These are phyloP conservation scores for Halictus ligatus DNA, from an alignment of 2,888 invertebrate species.

Conservation along the genomic window DNA sequence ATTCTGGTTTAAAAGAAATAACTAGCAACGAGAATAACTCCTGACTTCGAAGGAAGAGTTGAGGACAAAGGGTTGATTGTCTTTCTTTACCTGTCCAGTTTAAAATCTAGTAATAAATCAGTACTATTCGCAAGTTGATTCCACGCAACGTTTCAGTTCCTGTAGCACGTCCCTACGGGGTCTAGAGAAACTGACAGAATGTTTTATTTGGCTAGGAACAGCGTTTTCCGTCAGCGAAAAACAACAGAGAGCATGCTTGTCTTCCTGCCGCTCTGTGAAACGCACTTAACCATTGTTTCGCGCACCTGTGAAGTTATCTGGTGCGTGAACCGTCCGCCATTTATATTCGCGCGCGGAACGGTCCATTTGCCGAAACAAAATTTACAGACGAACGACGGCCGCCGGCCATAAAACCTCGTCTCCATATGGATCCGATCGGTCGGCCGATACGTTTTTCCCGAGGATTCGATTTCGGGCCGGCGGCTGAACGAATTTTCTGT, in stretches of 20 bases:
- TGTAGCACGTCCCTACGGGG: neutral
- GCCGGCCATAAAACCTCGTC: neutral
- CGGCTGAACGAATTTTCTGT: neutral
- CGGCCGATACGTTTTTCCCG: neutral
- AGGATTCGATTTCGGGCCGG: neutral
- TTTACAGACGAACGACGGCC: neutral
- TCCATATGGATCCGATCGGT: neutral
- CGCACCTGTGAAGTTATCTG: neutral
- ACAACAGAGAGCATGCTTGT: neutral
- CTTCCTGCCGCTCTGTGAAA: neutral
- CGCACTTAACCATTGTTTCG: slow-evolving; percentile 5
- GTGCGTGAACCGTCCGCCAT: neutral
- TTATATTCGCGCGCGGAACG: neutral
- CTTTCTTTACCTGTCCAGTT: too few relatives aligned
- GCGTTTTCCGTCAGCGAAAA: neutral
- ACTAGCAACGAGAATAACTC: too few relatives aligned
- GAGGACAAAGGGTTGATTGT: too few relatives aligned
- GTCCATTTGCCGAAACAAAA: slow-evolving; percentile 17
- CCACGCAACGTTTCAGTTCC: neutral
- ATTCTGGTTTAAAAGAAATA: too few relatives aligned
- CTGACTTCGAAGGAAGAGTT: too few relatives aligned
- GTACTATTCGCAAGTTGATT: too few relatives aligned
- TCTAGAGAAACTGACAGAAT: neutral
- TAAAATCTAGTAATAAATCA: too few relatives aligned
- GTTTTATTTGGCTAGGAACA: neutral